These are phyloP conservation scores for Xiphophorus hellerii DNA, from an alignment of 2,113 vertebrate genomes.

Conservation along the genomic window DNA sequence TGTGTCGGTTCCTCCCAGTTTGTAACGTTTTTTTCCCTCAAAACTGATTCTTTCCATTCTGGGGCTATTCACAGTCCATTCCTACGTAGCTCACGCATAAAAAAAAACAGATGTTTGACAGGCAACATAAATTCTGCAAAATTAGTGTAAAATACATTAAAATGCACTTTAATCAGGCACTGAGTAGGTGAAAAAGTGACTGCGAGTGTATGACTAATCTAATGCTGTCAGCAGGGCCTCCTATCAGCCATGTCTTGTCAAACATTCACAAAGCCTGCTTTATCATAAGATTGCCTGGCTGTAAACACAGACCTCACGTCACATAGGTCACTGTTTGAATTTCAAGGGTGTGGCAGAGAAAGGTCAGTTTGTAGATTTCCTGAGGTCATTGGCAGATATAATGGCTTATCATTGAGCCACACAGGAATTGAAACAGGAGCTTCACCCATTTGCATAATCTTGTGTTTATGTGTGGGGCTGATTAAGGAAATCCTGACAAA, in stretches of 20 bases:
- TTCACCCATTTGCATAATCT: not conserved
- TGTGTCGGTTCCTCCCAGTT: constrained; percentile 53
- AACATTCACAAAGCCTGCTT: constrained; percentile 57
- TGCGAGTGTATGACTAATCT: not conserved
- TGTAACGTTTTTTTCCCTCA: constrained; percentile 13
- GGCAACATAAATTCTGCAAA: not conserved
- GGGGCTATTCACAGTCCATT: constrained; percentile 41
- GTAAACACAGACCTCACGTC: constrained; percentile 39
- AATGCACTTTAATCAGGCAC: not conserved
- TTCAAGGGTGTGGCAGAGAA: constrained; percentile 11
- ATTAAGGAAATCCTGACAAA: constrained; percentile 40
- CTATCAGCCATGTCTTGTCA: constrained; percentile 39
- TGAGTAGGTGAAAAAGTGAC: not conserved
- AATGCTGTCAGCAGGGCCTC: not conserved
- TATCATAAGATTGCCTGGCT: constrained; percentile 18
- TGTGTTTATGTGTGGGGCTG: not conserved
- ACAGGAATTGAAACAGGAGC: not conserved
- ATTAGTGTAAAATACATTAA: not conserved
- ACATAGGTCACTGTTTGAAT: constrained; percentile 50
- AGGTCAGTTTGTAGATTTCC: not conserved
- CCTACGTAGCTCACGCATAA: constrained; percentile 45
- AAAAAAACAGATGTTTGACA: constrained; percentile 30
- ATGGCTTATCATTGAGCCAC: constrained; percentile 1
- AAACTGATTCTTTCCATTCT: constrained; percentile 49
- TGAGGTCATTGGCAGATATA: not conserved